These are phyloP conservation scores for Salticus scenicus DNA, from an alignment of 2,888 invertebrate genomes.

Conservation along the genomic window DNA sequence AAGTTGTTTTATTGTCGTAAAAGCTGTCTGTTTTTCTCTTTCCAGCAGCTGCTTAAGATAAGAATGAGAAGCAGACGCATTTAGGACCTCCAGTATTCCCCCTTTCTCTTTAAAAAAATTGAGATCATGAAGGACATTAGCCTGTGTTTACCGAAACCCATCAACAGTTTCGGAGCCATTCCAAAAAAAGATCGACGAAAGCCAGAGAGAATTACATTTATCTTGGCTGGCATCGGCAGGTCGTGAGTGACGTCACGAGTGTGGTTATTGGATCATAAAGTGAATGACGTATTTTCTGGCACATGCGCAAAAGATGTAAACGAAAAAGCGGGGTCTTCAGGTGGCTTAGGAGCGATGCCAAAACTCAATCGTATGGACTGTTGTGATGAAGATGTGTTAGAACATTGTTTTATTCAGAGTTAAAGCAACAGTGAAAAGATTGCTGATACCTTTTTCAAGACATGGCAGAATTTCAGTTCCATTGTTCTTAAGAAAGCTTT, in stretches of 20 bases:
- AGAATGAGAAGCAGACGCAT: background rate
- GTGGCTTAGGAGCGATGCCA: conserved; percentile 46
- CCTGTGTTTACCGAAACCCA: conserved; percentile 60
- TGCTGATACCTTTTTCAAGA: too few species aligned
- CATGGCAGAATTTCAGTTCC: too few species aligned
- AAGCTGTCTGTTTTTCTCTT: conserved; percentile 1
- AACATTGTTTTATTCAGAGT: too few species aligned
- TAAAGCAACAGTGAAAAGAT: too few species aligned
- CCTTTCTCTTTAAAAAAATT: conserved; percentile 28
- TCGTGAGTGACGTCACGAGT: conserved; percentile 45
- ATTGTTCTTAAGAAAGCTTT: too few species aligned
- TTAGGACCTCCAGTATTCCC: background rate
- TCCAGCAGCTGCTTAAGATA: conserved; percentile 20
- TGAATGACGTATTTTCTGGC: conserved; percentile 22
- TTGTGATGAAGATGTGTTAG: too few species aligned
- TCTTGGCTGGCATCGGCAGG: conserved; percentile 53
- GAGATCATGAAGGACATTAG: conserved; percentile 51
- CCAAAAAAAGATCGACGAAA: conserved; percentile 48
- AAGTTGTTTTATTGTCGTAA: background rate
- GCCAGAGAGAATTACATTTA: conserved; percentile 42
- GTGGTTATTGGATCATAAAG: conserved; percentile 58
- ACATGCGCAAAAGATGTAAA: background rate
- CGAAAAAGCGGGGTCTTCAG: background rate
- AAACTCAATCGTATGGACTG: conserved; percentile 24
- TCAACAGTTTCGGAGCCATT: conserved; percentile 57